Evolutionary conservation across 2,888 invertebrate species (phyloP), one percentile per base, ranked within the genome.

Genomic region (Malthinus seriepunctatus): DNA sequence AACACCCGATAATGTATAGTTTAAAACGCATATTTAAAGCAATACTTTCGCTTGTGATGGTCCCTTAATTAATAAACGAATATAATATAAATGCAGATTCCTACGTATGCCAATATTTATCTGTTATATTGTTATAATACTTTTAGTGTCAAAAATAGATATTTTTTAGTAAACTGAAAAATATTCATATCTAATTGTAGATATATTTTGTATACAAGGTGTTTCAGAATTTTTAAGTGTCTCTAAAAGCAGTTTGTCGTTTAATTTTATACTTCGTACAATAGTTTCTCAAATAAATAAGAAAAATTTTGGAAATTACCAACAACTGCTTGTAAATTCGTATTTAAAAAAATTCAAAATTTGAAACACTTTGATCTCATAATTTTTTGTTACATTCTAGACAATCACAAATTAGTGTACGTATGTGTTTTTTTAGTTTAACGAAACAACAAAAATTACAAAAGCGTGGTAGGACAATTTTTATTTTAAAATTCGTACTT

Each of bases 41-140:
- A 78, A 78, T 78, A 77, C 74, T 76, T 72, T 71, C 74, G 76
- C 76, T 76, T 77, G 73, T 71, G 70, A 70, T 73, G 74, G 74
- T 78, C 74, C 74, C 74, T 72, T 71, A 54, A 35, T 71, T 67
- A 70, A 72, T 69, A 68, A 70, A 67, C 70, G 67, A 71, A 70
- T 67, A 54, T 61, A 58, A 60, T 60, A 61, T 62, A 54, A n/a
- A 63, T 63, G 60, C 59, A 60, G 53, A 56, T 64, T 63, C 58
- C 60, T 58, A 60, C 47, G 42, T 56, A 62, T 60, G 57, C 56
- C 59, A 57, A 60, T 59, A 62, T 51, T 42, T 48, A 51, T 60
- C 52, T 55, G 60, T 60, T 60, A 60, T 44, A 60, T 55, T 59
- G 59, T 59, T 59, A 59, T 42, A 23, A 50, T 50, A 54, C 45